phyloP scores from a whole-genome alignment of 1,140 invertebrate species.

The Coptotermes formosanus region DNA sequence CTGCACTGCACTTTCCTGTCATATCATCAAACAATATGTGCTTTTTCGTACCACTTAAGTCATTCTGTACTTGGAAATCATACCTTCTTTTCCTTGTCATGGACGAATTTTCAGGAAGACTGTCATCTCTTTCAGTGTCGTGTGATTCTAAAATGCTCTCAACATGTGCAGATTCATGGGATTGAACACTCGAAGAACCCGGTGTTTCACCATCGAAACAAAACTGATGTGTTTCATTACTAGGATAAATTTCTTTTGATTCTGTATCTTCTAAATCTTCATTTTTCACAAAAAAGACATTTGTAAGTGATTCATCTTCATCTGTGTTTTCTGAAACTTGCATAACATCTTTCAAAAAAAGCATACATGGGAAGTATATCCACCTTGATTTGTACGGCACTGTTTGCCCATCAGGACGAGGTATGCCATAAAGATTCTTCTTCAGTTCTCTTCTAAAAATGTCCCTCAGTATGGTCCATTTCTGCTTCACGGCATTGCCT shows the following conservation, averaged over 20 bases:
- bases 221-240: not conserved
- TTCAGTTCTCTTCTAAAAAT: not conserved
- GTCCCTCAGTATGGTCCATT: not conserved
- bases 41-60: not conserved
- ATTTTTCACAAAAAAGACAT: not conserved
- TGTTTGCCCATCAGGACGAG: not conserved
- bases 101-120: not conserved
- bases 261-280: not conserved
- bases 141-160: not conserved
- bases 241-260: not conserved
- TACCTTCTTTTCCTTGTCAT: not conserved
- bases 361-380: not conserved
- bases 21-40: not conserved
- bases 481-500: not conserved
- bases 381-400: not conserved
- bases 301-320: not conserved
- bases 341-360: not conserved
- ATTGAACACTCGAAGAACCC: not conserved
- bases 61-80: not conserved
- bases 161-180: not conserved
- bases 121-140: not conserved
- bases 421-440: not conserved
- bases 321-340: not conserved
- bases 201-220: not conserved
- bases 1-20: no score